Evolutionary conservation across 2,888 invertebrate genomes (phyloP).

Genomic region (Seladonia tumulorum): DNA sequence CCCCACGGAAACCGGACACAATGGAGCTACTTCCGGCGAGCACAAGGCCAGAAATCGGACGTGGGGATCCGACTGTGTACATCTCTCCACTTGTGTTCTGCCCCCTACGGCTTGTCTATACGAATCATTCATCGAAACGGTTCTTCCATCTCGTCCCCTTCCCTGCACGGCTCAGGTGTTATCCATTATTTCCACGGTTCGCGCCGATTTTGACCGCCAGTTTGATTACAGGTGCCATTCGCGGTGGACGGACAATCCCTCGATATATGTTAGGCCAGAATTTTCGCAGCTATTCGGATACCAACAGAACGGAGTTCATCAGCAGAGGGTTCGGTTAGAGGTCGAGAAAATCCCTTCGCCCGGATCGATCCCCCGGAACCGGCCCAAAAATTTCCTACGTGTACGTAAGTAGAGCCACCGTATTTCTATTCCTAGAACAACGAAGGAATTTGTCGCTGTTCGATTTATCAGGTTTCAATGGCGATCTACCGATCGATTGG

Average conservation of each 20-base stretch:
- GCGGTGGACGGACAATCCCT: conserved; percentile 68
- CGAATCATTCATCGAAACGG: conserved; percentile 66
- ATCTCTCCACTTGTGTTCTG: conserved; percentile 57
- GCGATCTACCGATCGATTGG: no score
- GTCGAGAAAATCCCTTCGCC: background rate
- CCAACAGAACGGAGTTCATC: background rate
- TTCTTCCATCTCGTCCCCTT: conserved; percentile 43
- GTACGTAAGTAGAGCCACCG: conserved; percentile 1
- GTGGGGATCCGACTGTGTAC: conserved; percentile 66
- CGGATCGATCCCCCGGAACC: background rate
- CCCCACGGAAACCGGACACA: conserved; percentile 81
- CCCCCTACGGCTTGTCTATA: conserved; percentile 68
- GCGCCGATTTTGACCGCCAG: conserved; percentile 79
- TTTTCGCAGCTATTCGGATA: conserved; percentile 1
- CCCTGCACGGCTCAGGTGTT: conserved; percentile 53
- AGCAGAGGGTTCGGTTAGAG: background rate
- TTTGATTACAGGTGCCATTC: conserved; percentile 83
- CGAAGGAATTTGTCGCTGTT: background rate
- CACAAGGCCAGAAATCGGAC: conserved; percentile 81
- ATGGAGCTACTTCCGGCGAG: conserved; percentile 79
- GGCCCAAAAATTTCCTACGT: conserved; percentile 1
- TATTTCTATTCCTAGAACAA: background rate
- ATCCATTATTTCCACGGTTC: conserved; percentile 77
- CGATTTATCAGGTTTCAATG: no score
- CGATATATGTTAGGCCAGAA: background rate